These are phyloP conservation scores for Gouania willdenowi DNA, from an alignment of 2,797 vertebrate genomes.

Conservation along the genomic window DNA sequence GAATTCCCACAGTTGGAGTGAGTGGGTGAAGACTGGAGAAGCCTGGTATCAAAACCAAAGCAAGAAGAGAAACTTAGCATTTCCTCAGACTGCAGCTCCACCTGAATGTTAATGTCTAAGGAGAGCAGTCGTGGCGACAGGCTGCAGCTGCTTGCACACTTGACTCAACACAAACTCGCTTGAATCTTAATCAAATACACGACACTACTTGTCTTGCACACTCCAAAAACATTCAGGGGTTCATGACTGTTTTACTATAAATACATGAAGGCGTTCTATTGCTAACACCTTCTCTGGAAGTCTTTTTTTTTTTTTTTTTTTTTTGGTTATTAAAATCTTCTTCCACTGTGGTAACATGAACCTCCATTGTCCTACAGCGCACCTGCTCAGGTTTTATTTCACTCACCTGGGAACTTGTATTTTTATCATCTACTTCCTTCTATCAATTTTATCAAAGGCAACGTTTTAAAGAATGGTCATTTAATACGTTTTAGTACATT, in stretches of 20 bases:
- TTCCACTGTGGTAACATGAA: conserved; percentile 34
- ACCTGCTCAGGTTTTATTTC: conserved; percentile 54
- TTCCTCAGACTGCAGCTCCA: conserved; percentile 31
- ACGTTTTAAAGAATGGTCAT: too few species aligned
- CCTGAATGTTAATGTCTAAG: conserved; percentile 40
- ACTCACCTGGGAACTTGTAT: conserved; percentile 39
- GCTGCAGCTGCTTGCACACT: conserved; percentile 28
- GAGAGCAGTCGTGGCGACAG: conserved; percentile 14
- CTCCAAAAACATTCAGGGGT: not conserved
- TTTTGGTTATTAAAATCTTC: too few species aligned
- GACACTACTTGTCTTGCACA: not conserved
- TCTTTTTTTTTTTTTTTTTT: too few species aligned
- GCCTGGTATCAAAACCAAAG: conserved; percentile 34
- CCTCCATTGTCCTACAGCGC: too few species aligned
- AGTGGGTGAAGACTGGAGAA: conserved; percentile 25
- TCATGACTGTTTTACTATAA: not conserved
- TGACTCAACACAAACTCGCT: conserved; percentile 9
- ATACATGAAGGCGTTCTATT: too few species aligned
- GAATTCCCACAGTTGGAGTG: conserved; percentile 31
- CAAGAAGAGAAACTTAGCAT: conserved; percentile 31
- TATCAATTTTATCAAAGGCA: too few species aligned
- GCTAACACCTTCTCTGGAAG: too few species aligned
- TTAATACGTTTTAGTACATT: too few species aligned
- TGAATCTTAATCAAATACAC: not conserved
- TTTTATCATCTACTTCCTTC: too few species aligned